phyloP scores from a whole-genome alignment of 2,113 vertebrate genomes.

The Zootoca vivipara region DNA sequence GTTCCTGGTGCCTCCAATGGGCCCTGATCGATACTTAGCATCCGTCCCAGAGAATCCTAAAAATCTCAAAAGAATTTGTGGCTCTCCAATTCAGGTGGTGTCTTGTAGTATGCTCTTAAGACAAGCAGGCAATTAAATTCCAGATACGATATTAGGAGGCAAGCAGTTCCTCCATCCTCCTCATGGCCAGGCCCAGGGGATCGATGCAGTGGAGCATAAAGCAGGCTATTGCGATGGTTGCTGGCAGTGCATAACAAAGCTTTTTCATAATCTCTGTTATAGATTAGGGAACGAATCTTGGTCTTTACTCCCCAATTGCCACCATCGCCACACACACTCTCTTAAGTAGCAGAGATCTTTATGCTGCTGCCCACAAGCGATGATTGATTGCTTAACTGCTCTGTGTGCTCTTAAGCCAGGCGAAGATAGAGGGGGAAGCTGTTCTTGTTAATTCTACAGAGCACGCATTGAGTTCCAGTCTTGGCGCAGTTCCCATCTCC shows the following conservation, averaged over 20 bases:
- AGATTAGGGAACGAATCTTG: background rate
- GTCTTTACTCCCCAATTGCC: background rate
- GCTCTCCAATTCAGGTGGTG: background rate
- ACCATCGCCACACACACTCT: accelerated
- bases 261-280: accelerated
- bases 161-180: accelerated
- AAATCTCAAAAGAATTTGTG: background rate
- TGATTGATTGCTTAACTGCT: background rate
- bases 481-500: accelerated
- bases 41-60: background rate
- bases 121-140: background rate
- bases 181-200: background rate
- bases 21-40: background rate
- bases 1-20: background rate
- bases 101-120: background rate
- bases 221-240: background rate
- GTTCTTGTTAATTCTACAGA: constrained; percentile 23
- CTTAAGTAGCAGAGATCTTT: background rate
- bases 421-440: background rate
- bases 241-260: accelerated
- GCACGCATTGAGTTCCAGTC: background rate
- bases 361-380: background rate
- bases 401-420: background rate
- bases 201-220: background rate
- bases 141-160: background rate